These are phyloP conservation scores for Diplazon laetatorius DNA, from an alignment of 2,888 invertebrate genomes.

Conservation along the genomic window DNA sequence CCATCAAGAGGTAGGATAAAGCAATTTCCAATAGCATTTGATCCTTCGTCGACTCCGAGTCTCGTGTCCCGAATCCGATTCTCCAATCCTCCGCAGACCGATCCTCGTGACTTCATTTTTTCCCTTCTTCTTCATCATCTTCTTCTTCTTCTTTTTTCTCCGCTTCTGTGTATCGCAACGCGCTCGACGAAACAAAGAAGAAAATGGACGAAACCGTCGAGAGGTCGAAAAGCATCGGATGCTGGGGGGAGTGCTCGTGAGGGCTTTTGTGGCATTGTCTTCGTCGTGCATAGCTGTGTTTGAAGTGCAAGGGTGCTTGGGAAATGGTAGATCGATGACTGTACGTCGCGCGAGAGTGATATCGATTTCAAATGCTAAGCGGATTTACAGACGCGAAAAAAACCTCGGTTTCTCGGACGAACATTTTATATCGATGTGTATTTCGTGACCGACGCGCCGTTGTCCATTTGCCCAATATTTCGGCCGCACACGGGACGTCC, in stretches of 20 bases:
- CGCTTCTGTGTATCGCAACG: background rate
- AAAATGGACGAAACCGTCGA: background rate
- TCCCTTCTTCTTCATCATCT: too few relatives aligned
- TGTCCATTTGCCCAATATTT: constrained; percentile 44
- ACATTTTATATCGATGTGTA: constrained; percentile 16
- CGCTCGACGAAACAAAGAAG: background rate
- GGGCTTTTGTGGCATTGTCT: background rate
- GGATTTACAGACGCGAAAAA: constrained; percentile 13
- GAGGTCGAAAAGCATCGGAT: constrained; percentile 5
- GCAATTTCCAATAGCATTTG: constrained; percentile 49
- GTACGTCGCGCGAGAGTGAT: background rate
- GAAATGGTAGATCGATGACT: constrained; percentile 12
- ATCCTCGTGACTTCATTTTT: background rate
- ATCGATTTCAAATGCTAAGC: constrained; percentile 43
- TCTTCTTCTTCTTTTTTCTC: constrained; percentile 21
- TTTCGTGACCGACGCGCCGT: constrained; percentile 20
- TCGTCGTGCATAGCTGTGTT: background rate
- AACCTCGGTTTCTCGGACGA: constrained; percentile 19
- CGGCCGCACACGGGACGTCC: constrained; percentile 19
- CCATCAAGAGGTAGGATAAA: constrained; percentile 10
- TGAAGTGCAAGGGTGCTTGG: too few relatives aligned
- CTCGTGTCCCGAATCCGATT: constrained; percentile 26
- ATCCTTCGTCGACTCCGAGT: constrained; percentile 13
- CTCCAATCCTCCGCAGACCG: constrained; percentile 13
- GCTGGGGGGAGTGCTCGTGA: background rate